These are phyloP conservation scores for Sus cebifrons DNA, from an alignment of 2,797 vertebrate genomes.

Conservation along the genomic window DNA sequence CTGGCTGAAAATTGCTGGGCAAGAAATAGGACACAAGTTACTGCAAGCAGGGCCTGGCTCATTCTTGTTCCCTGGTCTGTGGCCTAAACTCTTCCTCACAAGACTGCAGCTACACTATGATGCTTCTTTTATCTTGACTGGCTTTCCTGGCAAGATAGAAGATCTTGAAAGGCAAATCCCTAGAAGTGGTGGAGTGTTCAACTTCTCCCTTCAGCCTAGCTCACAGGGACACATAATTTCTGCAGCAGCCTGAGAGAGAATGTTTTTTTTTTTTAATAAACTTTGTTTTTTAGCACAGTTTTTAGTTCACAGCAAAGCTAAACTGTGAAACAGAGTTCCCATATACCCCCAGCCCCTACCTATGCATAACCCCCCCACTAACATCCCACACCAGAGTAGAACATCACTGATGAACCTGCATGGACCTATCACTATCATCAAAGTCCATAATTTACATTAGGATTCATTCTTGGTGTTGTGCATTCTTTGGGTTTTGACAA, in stretches of 20 bases:
- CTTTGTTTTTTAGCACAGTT: background rate
- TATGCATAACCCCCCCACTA: background rate
- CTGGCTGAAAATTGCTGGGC: background rate
- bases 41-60: background rate
- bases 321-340: background rate
- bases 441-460: background rate
- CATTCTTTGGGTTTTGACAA: background rate
- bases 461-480: background rate
- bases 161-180: background rate
- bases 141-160: background rate
- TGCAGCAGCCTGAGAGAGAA: slow-evolving; percentile 20
- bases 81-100: background rate
- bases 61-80: background rate
- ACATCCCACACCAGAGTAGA: background rate
- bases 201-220: background rate
- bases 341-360: background rate
- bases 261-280: background rate
- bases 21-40: slow-evolving; percentile 40
- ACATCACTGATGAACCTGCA: background rate
- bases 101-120: background rate
- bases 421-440: background rate
- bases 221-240: slow-evolving; percentile 1
- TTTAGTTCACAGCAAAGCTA: slow-evolving; percentile 24
- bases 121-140: background rate
- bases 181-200: background rate